Evolutionary conservation across 2,113 vertebrate species (phyloP).

Genomic region (Corythornis cristatus): DNA sequence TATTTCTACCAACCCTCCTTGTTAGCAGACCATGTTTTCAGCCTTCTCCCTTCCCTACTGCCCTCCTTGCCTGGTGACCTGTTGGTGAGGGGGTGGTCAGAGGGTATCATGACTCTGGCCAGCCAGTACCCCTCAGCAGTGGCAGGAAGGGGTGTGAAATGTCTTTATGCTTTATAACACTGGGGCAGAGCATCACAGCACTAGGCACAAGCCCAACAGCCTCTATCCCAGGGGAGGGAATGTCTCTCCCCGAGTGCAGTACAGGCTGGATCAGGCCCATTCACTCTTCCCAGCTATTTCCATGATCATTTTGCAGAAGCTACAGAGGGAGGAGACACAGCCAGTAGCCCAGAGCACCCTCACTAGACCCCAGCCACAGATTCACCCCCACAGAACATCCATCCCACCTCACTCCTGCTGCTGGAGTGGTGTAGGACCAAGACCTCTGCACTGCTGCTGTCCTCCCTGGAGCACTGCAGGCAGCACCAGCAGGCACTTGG

Average conservation of each 20-base stretch:
- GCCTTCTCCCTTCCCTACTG: neutral
- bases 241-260: rapidly evolving
- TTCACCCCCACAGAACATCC: neutral
- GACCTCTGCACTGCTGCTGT: neutral
- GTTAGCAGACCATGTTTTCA: neutral
- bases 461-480: neutral
- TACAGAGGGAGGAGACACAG: neutral
- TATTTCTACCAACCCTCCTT: neutral
- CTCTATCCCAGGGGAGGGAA: neutral
- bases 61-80: neutral
- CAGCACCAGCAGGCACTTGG: neutral
- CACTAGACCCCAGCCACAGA: neutral
- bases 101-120: neutral
- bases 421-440: neutral
- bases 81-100: neutral
- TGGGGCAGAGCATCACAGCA: neutral
- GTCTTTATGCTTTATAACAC: neutral
- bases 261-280: neutral
- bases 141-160: neutral
- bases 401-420: neutral
- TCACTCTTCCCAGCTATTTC: neutral
- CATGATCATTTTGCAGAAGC: neutral
- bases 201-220: neutral
- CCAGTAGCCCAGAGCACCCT: neutral
- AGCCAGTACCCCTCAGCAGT: neutral